Evolutionary conservation across 2,113 vertebrate genomes (phyloP).

Genomic region (Diadophis punctatus): DNA sequence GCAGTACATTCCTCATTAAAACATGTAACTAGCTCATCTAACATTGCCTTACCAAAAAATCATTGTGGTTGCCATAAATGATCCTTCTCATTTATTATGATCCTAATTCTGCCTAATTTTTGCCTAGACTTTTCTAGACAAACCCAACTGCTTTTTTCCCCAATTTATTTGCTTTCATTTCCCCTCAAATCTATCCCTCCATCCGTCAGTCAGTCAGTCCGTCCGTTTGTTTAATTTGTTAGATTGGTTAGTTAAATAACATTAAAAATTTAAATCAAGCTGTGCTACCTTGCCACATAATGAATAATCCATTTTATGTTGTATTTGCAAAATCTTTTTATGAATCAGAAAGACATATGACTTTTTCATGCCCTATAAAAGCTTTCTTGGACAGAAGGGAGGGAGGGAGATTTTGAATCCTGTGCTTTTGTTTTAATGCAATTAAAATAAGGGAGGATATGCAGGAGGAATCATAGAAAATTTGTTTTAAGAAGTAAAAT

Average conservation of each 20-base stretch:
- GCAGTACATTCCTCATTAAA: neutral
- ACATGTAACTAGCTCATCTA: neutral
- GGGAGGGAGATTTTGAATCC: neutral
- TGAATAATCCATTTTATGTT: neutral
- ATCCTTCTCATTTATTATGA: neutral
- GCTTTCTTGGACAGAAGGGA: neutral
- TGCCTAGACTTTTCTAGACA: neutral
- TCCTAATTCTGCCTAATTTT: neutral
- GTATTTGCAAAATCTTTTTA: neutral
- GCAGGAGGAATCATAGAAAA: neutral
- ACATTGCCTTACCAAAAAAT: neutral
- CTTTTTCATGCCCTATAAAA: neutral
- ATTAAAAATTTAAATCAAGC: neutral
- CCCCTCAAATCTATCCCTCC: neutral
- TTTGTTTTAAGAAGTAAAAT: neutral
- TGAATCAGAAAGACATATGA: neutral
- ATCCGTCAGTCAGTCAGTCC: accelerated
- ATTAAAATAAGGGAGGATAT: neutral
- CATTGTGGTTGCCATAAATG: neutral
- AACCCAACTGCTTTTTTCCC: neutral
- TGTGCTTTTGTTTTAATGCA: neutral
- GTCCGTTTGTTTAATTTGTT: neutral
- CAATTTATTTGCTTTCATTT: neutral
- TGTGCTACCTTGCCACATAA: neutral
- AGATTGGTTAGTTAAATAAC: neutral